These are phyloP conservation scores for Didymodactylos carnosus DNA, from an alignment of 2,888 invertebrate genomes.

Conservation along the genomic window DNA sequence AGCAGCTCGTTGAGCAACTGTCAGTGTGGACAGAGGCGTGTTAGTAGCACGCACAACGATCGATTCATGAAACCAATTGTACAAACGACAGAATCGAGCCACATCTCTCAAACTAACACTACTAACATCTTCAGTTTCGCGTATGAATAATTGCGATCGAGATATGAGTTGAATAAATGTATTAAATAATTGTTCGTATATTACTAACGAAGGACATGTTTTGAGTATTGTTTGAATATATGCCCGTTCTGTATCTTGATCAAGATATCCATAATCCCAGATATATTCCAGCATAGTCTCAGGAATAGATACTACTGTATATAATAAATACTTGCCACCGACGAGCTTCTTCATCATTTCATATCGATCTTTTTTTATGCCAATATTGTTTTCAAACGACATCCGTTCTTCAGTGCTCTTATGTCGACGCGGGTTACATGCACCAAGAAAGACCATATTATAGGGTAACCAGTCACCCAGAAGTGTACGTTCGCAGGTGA, in stretches of 20 bases:
- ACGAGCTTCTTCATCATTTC: not conserved
- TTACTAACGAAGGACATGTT: not conserved
- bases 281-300: not conserved
- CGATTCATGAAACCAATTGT: not conserved
- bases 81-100: not conserved
- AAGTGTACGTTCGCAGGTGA: conserved; percentile 26
- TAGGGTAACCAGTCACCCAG: conserved; percentile 20
- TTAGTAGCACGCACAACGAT: not conserved
- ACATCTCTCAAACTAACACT: conserved; percentile 8
- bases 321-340: conserved; percentile 5
- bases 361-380: not conserved
- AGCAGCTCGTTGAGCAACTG: not conserved
- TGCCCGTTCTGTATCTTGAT: not conserved
- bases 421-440: conserved; percentile 31
- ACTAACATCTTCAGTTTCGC: conserved; percentile 2
- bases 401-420: conserved; percentile 15
- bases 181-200: not conserved
- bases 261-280: conserved; percentile 8
- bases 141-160: not conserved
- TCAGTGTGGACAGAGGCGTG: not conserved
- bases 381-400: not conserved
- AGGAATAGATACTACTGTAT: conserved; percentile 3
- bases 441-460: conserved; percentile 27
- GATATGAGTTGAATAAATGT: not conserved
- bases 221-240: conserved; percentile 1